phyloP scores from a whole-genome alignment of 2,113 vertebrate genomes.

The Machaerirhynchus nigripectus region DNA sequence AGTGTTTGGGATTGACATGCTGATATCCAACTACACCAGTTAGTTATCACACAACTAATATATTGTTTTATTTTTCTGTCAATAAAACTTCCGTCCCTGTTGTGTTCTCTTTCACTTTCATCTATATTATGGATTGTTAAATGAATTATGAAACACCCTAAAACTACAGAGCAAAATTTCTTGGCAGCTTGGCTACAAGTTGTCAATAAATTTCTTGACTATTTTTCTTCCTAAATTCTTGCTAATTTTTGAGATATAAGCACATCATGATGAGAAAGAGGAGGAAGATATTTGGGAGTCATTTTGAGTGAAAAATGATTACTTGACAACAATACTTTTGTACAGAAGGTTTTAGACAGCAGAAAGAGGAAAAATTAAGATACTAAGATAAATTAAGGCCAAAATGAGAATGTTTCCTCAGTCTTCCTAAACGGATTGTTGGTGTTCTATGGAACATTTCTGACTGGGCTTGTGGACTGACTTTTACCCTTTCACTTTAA shows the following conservation, averaged over 20 bases:
- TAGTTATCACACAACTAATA: not conserved
- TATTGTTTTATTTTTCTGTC: not conserved
- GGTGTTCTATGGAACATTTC: not conserved
- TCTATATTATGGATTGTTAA: not conserved
- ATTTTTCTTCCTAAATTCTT: not conserved
- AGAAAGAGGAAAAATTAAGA: not conserved
- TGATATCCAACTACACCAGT: not conserved
- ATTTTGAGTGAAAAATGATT: not conserved
- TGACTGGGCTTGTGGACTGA: not conserved
- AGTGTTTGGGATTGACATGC: not conserved
- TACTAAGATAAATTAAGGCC: not conserved
- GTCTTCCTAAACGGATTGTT: not conserved
- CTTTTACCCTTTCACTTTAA: not conserved
- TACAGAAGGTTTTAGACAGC: not conserved
- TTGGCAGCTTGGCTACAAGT: not conserved
- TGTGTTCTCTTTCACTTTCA: not conserved
- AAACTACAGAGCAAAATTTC: not conserved
- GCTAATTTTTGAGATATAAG: not conserved
- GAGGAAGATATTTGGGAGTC: not conserved
- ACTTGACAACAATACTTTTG: not conserved
- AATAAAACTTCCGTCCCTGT: not conserved
- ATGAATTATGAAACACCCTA: not conserved
- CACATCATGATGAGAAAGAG: not conserved
- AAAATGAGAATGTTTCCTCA: not conserved
- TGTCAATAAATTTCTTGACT: not conserved